Percentiles rank a stretch among this genome's conserved stretches.
These are phyloP conservation scores for Oligia strigilis DNA, from an alignment of 2,888 invertebrate species.

Conservation along the genomic window DNA sequence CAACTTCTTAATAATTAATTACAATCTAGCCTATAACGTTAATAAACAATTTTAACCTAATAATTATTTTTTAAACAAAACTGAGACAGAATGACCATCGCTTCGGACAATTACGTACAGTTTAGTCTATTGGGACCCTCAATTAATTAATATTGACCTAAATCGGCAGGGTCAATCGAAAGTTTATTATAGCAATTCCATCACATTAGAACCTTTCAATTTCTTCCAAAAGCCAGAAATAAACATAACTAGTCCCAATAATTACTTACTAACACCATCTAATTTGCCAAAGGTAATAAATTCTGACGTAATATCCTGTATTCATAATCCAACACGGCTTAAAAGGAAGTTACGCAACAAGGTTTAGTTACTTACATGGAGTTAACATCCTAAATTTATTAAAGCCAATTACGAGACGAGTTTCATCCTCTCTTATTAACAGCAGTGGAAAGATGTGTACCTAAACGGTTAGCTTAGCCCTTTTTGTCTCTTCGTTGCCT, in stretches of 20 bases:
- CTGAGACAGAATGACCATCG: neutral
- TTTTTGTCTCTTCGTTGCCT: slow-evolving; percentile 6
- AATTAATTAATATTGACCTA: neutral
- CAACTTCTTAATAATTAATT: too few relatives aligned
- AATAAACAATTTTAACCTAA: neutral
- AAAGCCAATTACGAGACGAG: slow-evolving; percentile 51
- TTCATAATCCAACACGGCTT: slow-evolving; percentile 18
- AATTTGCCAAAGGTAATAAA: slow-evolving; percentile 39
- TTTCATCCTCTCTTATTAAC: slow-evolving; percentile 42
- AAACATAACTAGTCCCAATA: neutral
- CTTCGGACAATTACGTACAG: neutral
- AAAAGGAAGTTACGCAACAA: slow-evolving; percentile 47
- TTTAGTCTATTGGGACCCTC: neutral
- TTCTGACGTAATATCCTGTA: slow-evolving; percentile 53
- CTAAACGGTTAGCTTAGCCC: slow-evolving; percentile 5
- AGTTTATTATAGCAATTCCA: neutral
- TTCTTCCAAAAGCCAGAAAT: neutral
- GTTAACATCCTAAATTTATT: slow-evolving; percentile 59
- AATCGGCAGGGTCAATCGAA: neutral
- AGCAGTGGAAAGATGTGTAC: slow-evolving; percentile 12
- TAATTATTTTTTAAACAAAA: neutral
- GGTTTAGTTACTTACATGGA: slow-evolving; percentile 24
- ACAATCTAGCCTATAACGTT: too few relatives aligned
- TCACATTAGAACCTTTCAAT: neutral
- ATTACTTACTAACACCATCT: slow-evolving; percentile 27